Percentiles rank a stretch among this genome's conserved stretches.
Evolutionary conservation across 1,140 invertebrate species (phyloP).

Genomic region (Arctopsyche grandis): DNA sequence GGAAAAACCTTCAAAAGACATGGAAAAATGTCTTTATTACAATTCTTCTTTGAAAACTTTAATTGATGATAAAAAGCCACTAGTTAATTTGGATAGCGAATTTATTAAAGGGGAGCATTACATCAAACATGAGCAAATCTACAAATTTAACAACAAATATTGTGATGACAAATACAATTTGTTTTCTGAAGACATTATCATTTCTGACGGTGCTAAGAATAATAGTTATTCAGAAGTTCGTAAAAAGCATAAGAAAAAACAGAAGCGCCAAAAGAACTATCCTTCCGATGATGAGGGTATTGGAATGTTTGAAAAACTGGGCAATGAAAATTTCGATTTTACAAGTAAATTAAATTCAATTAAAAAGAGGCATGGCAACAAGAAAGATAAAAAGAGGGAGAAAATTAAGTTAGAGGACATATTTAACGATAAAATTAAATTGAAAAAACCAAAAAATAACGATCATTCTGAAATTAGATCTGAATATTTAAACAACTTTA

Average conservation of each 20-base stretch:
- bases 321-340: slow-evolving; percentile 50
- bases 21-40: slow-evolving; percentile 42
- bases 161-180: slow-evolving; percentile 60
- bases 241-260: slow-evolving; percentile 86
- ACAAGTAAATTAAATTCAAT: slow-evolving; percentile 66
- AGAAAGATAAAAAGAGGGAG: slow-evolving; percentile 79
- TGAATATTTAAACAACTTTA: slow-evolving; percentile 58
- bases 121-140: slow-evolving; percentile 48
- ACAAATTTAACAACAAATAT: slow-evolving; percentile 39
- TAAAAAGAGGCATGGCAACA: slow-evolving; percentile 72
- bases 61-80: slow-evolving; percentile 43
- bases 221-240: slow-evolving; percentile 65
- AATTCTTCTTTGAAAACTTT: slow-evolving; percentile 23
- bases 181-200: slow-evolving; percentile 67
- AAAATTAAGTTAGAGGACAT: slow-evolving; percentile 72
- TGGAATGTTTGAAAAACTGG: slow-evolving; percentile 41
- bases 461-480: slow-evolving; percentile 56
- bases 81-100: slow-evolving; percentile 33
- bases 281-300: slow-evolving; percentile 70
- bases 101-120: slow-evolving; percentile 48
- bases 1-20: slow-evolving; percentile 28
- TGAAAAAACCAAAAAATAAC: slow-evolving; percentile 65
- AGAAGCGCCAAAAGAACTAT: slow-evolving; percentile 78
- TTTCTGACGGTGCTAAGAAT: slow-evolving; percentile 55
- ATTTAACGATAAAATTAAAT: slow-evolving; percentile 69